These are phyloP conservation scores for Mythimna pallens DNA, from an alignment of 2,888 invertebrate genomes.

Conservation along the genomic window DNA sequence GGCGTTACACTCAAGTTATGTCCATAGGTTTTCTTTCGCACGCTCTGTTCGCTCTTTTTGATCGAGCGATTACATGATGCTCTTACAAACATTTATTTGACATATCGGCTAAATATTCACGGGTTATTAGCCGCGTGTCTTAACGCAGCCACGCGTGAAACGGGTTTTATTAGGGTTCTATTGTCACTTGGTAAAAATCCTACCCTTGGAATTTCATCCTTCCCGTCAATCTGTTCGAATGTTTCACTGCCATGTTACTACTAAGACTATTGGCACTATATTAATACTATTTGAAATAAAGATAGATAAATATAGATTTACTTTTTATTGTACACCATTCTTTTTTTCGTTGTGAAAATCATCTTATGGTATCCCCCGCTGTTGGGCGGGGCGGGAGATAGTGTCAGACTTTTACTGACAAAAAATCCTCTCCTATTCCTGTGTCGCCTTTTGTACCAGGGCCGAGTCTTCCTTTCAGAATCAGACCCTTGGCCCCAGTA, in stretches of 20 bases:
- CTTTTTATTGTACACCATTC: no score
- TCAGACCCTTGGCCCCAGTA: no score
- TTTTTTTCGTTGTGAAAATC: no score
- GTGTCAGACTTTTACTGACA: no score
- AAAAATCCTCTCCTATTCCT: no score
- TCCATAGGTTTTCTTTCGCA: neutral
- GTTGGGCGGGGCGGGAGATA: no score
- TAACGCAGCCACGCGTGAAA: slow-evolving; percentile 52
- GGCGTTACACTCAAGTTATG: neutral
- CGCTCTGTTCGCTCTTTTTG: slow-evolving; percentile 16
- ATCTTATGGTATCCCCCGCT: no score
- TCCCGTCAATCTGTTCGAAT: neutral
- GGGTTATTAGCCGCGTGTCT: slow-evolving; percentile 58
- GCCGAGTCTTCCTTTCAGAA: no score
- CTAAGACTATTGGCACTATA: neutral
- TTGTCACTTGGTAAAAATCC: neutral
- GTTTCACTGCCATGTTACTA: neutral
- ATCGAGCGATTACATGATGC: slow-evolving; percentile 39
- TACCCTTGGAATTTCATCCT: neutral
- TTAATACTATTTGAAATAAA: neutral
- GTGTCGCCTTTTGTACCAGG: no score
- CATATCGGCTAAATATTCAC: slow-evolving; percentile 62
- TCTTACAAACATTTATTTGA: slow-evolving; percentile 57
- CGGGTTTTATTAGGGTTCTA: slow-evolving; percentile 24
- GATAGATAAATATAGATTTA: no score